Evolutionary conservation across 1,140 invertebrate genomes (phyloP).

Genomic region (Ectropis grisescens): DNA sequence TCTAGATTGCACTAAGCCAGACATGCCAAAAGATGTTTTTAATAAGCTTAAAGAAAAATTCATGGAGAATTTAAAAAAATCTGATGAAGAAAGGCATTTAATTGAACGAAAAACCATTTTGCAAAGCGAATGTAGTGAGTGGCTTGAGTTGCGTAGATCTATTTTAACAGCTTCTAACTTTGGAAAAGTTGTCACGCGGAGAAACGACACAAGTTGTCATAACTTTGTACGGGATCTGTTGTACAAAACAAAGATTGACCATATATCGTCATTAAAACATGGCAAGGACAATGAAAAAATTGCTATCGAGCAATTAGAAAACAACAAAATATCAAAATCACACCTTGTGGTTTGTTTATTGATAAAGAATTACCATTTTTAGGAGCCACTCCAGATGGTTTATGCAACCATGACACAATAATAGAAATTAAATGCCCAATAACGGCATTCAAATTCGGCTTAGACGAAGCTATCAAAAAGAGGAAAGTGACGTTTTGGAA

Average conservation of each 20-base stretch:
- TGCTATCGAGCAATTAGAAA: conserved; percentile 1
- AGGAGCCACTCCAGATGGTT: conserved; percentile 1
- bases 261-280: not conserved
- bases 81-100: not conserved
- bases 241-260: conserved; percentile 16
- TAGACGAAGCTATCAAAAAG: conserved; percentile 4
- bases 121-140: conserved; percentile 1
- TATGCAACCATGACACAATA: not conserved
- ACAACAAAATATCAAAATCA: conserved; percentile 1
- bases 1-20: conserved; percentile 1
- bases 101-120: not conserved
- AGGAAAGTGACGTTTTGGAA: conserved; percentile 4
- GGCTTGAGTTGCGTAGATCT: not conserved
- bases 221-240: conserved; percentile 18
- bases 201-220: conserved; percentile 4
- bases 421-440: conserved; percentile 1
- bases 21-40: not conserved
- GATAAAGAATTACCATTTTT: conserved; percentile 1
- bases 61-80: not conserved
- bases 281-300: not conserved
- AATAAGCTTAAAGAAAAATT: not conserved
- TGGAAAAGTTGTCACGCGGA: conserved; percentile 14
- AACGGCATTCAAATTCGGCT: not conserved
- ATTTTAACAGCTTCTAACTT: not conserved
- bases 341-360: conserved; percentile 1